Percentiles rank a stretch among this genome's conserved stretches.
Evolutionary conservation across 2,797 vertebrate species (phyloP).

Genomic region (Capromys pilorides): DNA sequence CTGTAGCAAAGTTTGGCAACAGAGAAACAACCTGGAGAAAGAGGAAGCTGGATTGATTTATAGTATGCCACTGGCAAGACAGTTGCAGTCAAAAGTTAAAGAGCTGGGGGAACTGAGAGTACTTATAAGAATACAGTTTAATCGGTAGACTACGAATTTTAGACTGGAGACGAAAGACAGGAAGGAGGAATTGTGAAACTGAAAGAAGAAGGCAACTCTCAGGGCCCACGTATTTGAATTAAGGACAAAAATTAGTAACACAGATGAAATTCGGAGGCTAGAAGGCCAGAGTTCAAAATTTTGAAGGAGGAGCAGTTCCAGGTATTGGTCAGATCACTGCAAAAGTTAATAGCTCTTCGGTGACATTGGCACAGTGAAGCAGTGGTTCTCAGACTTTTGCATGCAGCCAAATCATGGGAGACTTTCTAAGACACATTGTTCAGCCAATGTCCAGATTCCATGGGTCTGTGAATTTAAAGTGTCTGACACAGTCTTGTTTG

Average conservation of each 20-base stretch:
- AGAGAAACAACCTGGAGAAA: neutral
- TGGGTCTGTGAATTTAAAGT: neutral
- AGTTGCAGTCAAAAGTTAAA: slow-evolving; percentile 42
- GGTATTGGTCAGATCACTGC: neutral
- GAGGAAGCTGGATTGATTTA: slow-evolving; percentile 42
- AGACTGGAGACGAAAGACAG: neutral
- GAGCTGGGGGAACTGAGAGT: slow-evolving; percentile 17
- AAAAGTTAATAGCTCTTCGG: neutral
- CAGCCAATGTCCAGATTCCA: neutral
- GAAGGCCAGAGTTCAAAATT: neutral
- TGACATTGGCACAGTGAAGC: neutral
- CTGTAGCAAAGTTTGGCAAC: slow-evolving; percentile 45
- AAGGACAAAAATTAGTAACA: neutral
- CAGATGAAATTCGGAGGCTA: neutral
- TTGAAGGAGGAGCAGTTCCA: neutral
- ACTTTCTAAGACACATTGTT: neutral
- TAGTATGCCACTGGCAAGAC: neutral
- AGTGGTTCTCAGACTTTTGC: neutral
- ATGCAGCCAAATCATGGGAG: neutral
- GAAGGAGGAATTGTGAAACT: neutral
- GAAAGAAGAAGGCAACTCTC: neutral
- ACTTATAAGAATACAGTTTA: neutral
- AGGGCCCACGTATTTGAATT: neutral
- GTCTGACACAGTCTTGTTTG: neutral
- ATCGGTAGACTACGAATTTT: neutral